These are phyloP conservation scores for Ctenopoma kingsleyae DNA, from an alignment of 2,797 vertebrate species.

Conservation along the genomic window DNA sequence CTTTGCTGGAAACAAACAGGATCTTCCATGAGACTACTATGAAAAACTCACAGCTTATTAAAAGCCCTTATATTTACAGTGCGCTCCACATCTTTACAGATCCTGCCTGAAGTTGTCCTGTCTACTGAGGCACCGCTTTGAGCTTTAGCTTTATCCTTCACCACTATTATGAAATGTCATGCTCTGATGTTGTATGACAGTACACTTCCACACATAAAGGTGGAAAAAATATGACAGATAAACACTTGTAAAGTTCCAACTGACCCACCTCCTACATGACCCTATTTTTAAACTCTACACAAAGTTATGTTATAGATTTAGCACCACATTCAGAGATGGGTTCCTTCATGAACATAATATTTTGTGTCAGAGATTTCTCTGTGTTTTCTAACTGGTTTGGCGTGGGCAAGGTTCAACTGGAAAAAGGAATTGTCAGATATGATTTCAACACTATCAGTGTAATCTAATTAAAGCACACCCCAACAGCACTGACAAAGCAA, in stretches of 20 bases:
- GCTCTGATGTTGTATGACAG: not conserved
- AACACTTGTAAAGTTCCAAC: not conserved
- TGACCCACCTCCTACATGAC: not conserved
- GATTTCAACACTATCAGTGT: too few species aligned
- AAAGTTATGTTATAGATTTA: not conserved
- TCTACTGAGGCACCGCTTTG: not conserved
- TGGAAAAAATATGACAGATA: slow-evolving; percentile 2
- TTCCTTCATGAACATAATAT: not conserved
- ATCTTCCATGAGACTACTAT: not conserved
- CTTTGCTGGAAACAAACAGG: slow-evolving; percentile 11
- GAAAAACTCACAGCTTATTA: not conserved
- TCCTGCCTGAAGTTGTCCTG: not conserved
- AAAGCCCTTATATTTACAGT: not conserved
- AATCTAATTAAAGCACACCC: slow-evolving; percentile 1
- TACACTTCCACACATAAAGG: slow-evolving; percentile 3
- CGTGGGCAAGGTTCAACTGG: not conserved
- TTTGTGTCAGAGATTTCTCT: not conserved
- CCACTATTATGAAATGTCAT: slow-evolving; percentile 6
- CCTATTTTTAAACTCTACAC: too few species aligned
- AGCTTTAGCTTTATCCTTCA: not conserved
- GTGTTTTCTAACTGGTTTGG: not conserved
- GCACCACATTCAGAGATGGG: not conserved
- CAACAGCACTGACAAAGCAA: not conserved
- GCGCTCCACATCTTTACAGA: not conserved
- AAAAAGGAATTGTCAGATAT: not conserved